Evolutionary conservation across 1,140 invertebrate genomes (phyloP).

Genomic region (Drosophila ananassae): DNA sequence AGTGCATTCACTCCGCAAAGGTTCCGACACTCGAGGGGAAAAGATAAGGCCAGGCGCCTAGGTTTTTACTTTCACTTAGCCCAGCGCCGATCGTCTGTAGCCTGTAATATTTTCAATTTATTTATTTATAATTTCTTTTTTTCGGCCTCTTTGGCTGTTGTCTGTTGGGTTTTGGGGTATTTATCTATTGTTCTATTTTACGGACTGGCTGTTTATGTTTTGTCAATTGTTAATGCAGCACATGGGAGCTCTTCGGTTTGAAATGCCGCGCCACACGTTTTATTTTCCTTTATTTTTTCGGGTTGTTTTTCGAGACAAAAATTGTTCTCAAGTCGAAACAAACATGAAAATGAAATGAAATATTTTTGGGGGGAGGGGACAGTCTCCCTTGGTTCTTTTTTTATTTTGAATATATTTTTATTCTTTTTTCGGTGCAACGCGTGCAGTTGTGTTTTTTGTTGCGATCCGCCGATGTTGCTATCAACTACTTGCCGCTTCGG

Average conservation of each 20-base stretch:
- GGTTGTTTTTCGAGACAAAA: conserved; percentile 25
- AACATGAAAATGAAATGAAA: conserved; percentile 53
- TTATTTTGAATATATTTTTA: conserved; percentile 1
- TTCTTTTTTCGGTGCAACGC: conserved; percentile 41
- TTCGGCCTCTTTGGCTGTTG: conserved; percentile 14
- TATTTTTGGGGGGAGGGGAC: conserved; percentile 9
- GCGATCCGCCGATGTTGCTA: conserved; percentile 48
- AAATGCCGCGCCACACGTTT: conserved; percentile 53
- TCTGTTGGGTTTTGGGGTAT: conserved; percentile 10
- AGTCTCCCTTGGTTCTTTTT: conserved; percentile 22
- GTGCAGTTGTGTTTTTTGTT: conserved; percentile 24
- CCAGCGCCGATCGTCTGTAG: background rate
- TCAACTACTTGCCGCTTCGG: conserved; percentile 75
- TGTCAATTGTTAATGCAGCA: conserved; percentile 45
- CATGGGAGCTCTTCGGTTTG: conserved; percentile 33
- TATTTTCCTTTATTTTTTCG: conserved; percentile 28
- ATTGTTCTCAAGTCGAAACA: conserved; percentile 44
- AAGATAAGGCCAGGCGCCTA: conserved; percentile 28
- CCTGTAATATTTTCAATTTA: conserved; percentile 1
- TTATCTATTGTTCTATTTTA: conserved; percentile 41
- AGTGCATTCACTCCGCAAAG: conserved; percentile 60
- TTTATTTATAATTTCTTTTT: conserved; percentile 3
- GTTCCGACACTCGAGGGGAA: conserved; percentile 8
- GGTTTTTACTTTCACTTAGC: conserved; percentile 2
- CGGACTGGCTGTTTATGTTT: conserved; percentile 27